phyloP scores from a whole-genome alignment of 2,888 invertebrate species.

The Allacma fusca region DNA sequence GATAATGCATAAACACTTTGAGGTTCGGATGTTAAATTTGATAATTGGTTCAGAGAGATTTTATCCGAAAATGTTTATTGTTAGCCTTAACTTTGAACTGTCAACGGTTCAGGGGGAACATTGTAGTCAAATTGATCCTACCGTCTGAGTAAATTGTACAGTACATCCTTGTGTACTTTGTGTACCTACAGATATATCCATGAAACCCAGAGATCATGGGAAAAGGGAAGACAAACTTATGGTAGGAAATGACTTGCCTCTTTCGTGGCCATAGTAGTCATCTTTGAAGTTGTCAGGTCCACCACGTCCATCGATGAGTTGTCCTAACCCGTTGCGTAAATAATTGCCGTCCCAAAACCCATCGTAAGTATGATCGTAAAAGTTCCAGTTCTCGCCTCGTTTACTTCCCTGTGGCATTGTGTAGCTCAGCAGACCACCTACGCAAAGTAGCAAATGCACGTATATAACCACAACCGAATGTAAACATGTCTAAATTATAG shows the following conservation, averaged over 20 bases:
- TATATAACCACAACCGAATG: no score
- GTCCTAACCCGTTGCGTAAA: slow-evolving; percentile 81
- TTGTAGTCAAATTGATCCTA: no score
- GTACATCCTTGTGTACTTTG: no score
- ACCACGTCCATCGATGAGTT: slow-evolving; percentile 81
- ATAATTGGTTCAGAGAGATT: no score
- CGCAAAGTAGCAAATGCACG: slow-evolving; percentile 52
- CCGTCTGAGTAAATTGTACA: no score
- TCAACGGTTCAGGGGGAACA: no score
- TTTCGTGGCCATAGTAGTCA: slow-evolving; percentile 71
- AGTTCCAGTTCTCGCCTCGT: slow-evolving; percentile 79
- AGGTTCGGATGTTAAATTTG: no score
- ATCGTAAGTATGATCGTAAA: slow-evolving; percentile 86
- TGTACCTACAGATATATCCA: no score
- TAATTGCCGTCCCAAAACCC: slow-evolving; percentile 80
- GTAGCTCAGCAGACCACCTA: slow-evolving; percentile 85
- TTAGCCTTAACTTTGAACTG: no score
- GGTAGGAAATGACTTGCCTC: slow-evolving; percentile 63
- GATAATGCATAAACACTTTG: no score
- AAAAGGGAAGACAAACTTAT: neutral
- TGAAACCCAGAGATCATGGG: no score
- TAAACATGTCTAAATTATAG: slow-evolving; percentile 4
- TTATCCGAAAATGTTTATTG: no score
- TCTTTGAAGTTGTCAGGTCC: slow-evolving; percentile 79
- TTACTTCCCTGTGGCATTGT: slow-evolving; percentile 88